phyloP scores from a whole-genome alignment of 2,113 vertebrate genomes.

The Tursiops truncatus region DNA sequence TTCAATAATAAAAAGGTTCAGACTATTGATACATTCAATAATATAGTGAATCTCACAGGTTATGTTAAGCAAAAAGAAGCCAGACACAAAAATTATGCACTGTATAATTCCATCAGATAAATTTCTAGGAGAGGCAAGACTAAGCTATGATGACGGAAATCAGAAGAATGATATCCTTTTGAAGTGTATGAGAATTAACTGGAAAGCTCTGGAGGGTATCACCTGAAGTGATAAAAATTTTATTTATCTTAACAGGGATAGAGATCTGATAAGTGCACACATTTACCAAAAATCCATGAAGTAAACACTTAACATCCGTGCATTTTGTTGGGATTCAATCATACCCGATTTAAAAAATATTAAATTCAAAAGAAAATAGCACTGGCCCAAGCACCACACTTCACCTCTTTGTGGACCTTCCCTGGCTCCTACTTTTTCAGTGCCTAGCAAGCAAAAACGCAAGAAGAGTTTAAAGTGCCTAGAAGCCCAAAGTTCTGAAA shows the following conservation, averaged over 20 bases:
- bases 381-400: not conserved
- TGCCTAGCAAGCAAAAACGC: not conserved
- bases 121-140: not conserved
- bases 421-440: not conserved
- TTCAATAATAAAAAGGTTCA: not conserved
- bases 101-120: not conserved
- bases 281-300: not conserved
- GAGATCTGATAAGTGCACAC: not conserved
- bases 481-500: not conserved
- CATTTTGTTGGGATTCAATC: not conserved
- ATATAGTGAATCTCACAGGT: not conserved
- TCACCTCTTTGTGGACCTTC: not conserved
- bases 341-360: not conserved
- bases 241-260: not conserved
- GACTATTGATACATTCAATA: not conserved
- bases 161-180: not conserved
- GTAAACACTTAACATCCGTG: not conserved
- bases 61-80: not conserved
- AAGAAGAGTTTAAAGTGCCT: not conserved
- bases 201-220: not conserved
- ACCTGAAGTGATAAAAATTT: not conserved
- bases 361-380: not conserved
- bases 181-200: not conserved
- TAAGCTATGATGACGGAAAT: not conserved
- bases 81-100: not conserved